Conservation (phyloP, 2,888 invertebrate genomes). For the Mylabris sibirica region DNA sequence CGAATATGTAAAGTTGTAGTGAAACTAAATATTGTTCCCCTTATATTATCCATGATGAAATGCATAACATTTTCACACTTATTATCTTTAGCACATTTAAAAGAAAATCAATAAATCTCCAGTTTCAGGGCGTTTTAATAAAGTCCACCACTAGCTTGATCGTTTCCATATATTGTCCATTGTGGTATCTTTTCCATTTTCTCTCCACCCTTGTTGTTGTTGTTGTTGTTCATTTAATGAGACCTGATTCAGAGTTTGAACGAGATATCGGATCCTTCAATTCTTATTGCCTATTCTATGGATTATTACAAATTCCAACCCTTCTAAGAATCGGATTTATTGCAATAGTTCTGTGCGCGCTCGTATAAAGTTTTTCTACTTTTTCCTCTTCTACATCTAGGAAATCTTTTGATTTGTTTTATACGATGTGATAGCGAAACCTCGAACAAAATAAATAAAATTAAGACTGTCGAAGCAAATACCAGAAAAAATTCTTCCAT, state of each 20-base stretch:
- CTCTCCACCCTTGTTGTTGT: background rate
- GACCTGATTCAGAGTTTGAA: slow-evolving; percentile 36
- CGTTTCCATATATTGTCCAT: background rate
- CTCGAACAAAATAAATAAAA: slow-evolving; percentile 5
- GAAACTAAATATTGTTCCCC: slow-evolving; percentile 42
- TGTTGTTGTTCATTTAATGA: slow-evolving; percentile 36
- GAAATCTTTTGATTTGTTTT: slow-evolving; percentile 29
- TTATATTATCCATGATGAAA: slow-evolving; percentile 20
- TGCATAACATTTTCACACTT: slow-evolving; percentile 25
- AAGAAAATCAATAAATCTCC: background rate
- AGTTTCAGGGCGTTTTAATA: background rate
- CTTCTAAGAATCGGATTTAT: slow-evolving; percentile 54
- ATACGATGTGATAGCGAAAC: slow-evolving; percentile 9
- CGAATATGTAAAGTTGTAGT: slow-evolving; percentile 43
- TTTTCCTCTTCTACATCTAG: slow-evolving; percentile 42
- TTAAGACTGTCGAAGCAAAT: background rate
- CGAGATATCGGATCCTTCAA: slow-evolving; percentile 43
- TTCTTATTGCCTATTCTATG: slow-evolving; percentile 55
- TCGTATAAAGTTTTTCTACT: slow-evolving; percentile 43
- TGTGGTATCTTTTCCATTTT: background rate
- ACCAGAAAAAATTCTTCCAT: slow-evolving; percentile 1
- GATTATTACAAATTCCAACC: slow-evolving; percentile 58
- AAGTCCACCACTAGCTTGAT: background rate
- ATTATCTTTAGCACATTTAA: background rate
- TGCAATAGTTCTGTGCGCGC: slow-evolving; percentile 53